phyloP scores from a whole-genome alignment of 2,113 vertebrate genomes.

The Nymphicus hollandicus region DNA sequence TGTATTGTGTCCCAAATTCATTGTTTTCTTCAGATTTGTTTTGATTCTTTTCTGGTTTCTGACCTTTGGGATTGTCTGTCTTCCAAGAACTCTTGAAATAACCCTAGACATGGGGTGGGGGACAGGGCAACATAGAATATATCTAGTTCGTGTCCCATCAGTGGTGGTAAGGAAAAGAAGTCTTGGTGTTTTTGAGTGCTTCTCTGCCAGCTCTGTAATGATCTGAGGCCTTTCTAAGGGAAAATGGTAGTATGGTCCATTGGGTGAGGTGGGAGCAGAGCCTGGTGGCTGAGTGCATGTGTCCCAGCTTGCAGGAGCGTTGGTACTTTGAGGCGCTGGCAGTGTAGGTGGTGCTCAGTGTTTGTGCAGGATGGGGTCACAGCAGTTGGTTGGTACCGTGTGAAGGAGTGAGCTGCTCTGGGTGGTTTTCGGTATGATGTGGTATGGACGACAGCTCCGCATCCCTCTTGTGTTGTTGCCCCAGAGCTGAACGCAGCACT shows the following conservation, averaged over 20 bases:
- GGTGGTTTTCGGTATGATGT: not conserved
- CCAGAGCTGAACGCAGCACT: not conserved
- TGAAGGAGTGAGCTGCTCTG: not conserved
- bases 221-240: not conserved
- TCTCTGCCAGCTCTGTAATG: not conserved
- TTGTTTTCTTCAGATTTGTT: not conserved
- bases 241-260: not conserved
- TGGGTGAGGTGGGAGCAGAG: not conserved
- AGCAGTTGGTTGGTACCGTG: not conserved
- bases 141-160: not conserved
- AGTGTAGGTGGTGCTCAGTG: not conserved
- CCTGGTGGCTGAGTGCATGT: not conserved
- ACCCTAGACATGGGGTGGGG: not conserved
- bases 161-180: too few species aligned
- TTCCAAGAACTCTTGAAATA: not conserved
- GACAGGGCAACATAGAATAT: not conserved
- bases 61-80: not conserved
- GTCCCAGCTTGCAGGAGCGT: not conserved
- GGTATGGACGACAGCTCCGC: not conserved
- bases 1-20: not conserved
- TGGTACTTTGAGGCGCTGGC: not conserved
- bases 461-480: not conserved
- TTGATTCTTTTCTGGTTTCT: not conserved
- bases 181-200: not conserved
- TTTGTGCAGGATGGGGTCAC: not conserved